phyloP scores from a whole-genome alignment of 1,140 invertebrate species.

The Rhysida immarginata region DNA sequence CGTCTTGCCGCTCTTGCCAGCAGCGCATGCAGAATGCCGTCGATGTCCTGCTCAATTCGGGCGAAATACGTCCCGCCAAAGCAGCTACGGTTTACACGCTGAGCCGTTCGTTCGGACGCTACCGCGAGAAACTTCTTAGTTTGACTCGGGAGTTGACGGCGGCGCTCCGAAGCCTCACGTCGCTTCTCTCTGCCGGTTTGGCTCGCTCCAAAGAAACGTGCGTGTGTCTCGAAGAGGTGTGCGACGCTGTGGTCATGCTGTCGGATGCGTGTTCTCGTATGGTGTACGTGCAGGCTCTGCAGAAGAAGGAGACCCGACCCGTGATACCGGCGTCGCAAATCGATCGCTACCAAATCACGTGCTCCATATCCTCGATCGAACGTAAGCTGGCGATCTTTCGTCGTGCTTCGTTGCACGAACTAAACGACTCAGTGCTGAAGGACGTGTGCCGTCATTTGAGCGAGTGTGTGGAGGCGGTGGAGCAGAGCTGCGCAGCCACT shows the following conservation, averaged over 20 bases:
- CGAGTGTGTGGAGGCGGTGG: not conserved
- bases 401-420: not conserved
- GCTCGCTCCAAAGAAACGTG: not conserved
- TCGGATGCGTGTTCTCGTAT: not conserved
- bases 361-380: not conserved
- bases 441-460: not conserved
- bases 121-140: not conserved
- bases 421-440: not conserved
- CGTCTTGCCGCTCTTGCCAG: not conserved
- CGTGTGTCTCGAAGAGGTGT: not conserved
- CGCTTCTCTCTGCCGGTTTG: not conserved
- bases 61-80: not conserved
- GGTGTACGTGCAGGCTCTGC: not conserved
- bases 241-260: not conserved
- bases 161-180: not conserved
- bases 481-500: not conserved
- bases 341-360: not conserved
- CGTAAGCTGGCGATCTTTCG: not conserved
- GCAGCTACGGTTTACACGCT: not conserved
- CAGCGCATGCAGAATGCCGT: not conserved
- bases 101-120: not conserved
- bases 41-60: not conserved
- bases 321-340: not conserved
- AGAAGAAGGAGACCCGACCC: not conserved
- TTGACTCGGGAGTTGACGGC: not conserved